phyloP scores from a whole-genome alignment of 2,797 vertebrate genomes.

The Rhadinocentrus ornatus region DNA sequence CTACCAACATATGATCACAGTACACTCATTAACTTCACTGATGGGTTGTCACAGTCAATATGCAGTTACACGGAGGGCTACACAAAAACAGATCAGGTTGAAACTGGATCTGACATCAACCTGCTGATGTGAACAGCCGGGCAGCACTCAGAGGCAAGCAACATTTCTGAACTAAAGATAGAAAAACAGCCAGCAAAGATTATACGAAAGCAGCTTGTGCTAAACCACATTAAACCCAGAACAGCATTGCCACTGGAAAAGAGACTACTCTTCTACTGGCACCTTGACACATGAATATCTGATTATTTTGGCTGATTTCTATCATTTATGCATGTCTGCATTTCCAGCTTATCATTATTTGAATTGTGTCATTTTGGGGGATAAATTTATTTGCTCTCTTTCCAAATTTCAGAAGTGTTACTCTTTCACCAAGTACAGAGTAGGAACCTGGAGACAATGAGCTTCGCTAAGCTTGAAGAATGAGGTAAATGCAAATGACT shows the following conservation, averaged over 20 bases:
- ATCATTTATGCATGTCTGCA: slow-evolving; percentile 45
- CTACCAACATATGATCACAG: slow-evolving; percentile 66
- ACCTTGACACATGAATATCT: slow-evolving; percentile 39
- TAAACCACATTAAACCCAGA: slow-evolving; percentile 52
- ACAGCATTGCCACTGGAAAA: slow-evolving; percentile 36
- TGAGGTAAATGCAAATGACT: background rate
- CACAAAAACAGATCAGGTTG: slow-evolving; percentile 44
- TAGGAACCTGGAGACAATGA: background rate
- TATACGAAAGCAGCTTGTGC: slow-evolving; percentile 44
- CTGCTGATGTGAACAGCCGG: slow-evolving; percentile 35
- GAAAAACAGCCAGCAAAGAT: slow-evolving; percentile 50
- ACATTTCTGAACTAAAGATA: slow-evolving; percentile 44
- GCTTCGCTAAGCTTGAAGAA: slow-evolving; percentile 6
- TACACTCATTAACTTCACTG: slow-evolving; percentile 66
- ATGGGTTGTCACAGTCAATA: slow-evolving; percentile 60
- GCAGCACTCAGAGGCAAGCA: slow-evolving; percentile 48
- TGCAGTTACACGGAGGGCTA: slow-evolving; percentile 48
- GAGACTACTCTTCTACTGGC: slow-evolving; percentile 37
- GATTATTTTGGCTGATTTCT: slow-evolving; percentile 30
- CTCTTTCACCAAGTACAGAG: background rate
- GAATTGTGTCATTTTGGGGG: slow-evolving; percentile 12
- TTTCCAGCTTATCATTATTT: slow-evolving; percentile 38
- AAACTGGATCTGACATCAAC: slow-evolving; percentile 31
- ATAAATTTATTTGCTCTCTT: slow-evolving; percentile 3
- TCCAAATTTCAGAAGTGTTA: background rate